Percentiles rank a stretch among this genome's conserved stretches.
These are phyloP conservation scores for Microchrysa polita DNA, from an alignment of 2,888 invertebrate species.

Conservation along the genomic window DNA sequence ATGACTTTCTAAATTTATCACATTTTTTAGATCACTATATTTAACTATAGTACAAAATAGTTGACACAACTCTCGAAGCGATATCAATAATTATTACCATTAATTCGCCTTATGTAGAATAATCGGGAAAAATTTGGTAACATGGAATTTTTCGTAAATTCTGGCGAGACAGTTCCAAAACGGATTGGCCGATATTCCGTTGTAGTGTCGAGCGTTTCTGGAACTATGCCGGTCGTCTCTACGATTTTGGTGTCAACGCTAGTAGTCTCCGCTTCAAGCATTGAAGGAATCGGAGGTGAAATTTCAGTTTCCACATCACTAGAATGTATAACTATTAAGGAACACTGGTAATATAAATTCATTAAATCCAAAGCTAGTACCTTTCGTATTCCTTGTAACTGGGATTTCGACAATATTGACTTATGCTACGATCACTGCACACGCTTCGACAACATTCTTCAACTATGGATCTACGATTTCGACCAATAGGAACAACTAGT, in stretches of 20 bases:
- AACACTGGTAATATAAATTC: too few species aligned
- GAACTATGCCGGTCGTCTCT: too few species aligned
- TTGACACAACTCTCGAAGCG: too few species aligned
- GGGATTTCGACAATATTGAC: constrained; percentile 35
- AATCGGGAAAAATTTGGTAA: background rate
- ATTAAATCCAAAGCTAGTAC: background rate
- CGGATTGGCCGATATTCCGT: constrained; percentile 24
- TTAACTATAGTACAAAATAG: too few species aligned
- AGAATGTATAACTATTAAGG: too few species aligned
- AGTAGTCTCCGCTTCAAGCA: too few species aligned
- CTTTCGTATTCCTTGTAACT: constrained; percentile 21
- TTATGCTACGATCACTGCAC: constrained; percentile 36
- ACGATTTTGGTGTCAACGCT: too few species aligned
- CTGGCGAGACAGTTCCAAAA: constrained; percentile 41
- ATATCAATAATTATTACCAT: too few species aligned
- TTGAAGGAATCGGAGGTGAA: too few species aligned
- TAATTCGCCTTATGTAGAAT: too few species aligned
- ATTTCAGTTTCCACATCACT: background rate
- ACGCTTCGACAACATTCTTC: constrained; percentile 45
- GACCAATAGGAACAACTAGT: constrained; percentile 11
- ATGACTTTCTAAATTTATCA: background rate
- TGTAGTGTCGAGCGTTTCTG: background rate
- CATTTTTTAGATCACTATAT: background rate
- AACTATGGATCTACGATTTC: constrained; percentile 41
- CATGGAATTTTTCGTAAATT: constrained; percentile 23